Evolutionary conservation across 2,888 invertebrate species (phyloP).

Genomic region (Ennomos fuscantarius): DNA sequence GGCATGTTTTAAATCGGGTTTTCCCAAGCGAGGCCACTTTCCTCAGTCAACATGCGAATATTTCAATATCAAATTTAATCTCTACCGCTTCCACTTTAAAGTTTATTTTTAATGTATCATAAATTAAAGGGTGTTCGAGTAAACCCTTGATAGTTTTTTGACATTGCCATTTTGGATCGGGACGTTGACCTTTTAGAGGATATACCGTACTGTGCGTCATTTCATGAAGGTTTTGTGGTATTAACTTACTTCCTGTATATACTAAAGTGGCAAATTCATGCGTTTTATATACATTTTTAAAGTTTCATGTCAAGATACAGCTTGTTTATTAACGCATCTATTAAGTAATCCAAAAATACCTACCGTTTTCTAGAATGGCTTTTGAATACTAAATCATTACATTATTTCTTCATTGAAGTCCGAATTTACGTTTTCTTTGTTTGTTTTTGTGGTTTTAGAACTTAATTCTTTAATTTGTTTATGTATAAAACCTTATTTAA

Average conservation of each 20-base stretch:
- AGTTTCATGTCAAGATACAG: no score
- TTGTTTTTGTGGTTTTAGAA: no score
- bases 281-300: no score
- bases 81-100: slow-evolving; percentile 33
- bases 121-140: slow-evolving; percentile 37
- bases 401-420: no score
- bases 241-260: slow-evolving; percentile 29
- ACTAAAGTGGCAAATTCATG: slow-evolving; percentile 6
- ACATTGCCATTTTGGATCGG: slow-evolving; percentile 48
- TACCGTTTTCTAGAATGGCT: no score
- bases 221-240: not conserved
- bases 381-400: no score
- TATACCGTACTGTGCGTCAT: slow-evolving; percentile 4
- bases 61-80: slow-evolving; percentile 36
- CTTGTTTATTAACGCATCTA: not conserved
- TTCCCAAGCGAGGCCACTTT: slow-evolving; percentile 64
- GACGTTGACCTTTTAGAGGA: slow-evolving; percentile 36
- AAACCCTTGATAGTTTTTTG: slow-evolving; percentile 41
- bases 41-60: slow-evolving; percentile 54
- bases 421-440: no score
- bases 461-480: no score
- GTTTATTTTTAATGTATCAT: slow-evolving; percentile 28
- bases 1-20: slow-evolving; percentile 64
- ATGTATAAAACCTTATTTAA: no score
- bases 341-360: no score